Evolutionary conservation across 1,140 invertebrate genomes (phyloP).

Genomic region (Batillaria attramentaria): DNA sequence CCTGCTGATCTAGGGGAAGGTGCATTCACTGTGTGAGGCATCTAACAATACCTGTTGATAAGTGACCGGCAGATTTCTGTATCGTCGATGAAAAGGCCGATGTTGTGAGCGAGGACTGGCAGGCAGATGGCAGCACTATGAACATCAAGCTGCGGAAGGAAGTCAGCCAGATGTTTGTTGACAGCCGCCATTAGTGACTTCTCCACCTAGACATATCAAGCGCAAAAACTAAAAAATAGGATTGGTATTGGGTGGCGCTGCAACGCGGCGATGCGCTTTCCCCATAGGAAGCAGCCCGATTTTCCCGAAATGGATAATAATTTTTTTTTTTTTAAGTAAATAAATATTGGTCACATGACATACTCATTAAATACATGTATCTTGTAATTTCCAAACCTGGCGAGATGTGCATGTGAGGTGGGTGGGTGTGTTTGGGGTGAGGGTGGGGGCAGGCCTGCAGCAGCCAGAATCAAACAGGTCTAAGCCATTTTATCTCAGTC

Average conservation of each 20-base stretch:
- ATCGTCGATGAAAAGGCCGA: constrained; percentile 47
- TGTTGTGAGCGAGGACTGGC: constrained; percentile 50
- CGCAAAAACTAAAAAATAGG: background rate
- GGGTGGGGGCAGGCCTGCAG: no score
- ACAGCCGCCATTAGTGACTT: constrained; percentile 5
- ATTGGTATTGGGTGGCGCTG: no score
- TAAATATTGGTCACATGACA: no score
- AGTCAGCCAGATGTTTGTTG: constrained; percentile 22
- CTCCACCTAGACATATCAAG: constrained; percentile 17
- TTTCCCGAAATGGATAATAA: no score
- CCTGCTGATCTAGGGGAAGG: background rate
- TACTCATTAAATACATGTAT: no score
- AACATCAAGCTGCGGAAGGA: background rate
- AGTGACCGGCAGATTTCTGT: constrained; percentile 45
- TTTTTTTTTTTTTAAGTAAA: constrained; percentile 5
- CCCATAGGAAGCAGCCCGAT: no score
- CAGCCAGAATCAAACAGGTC: no score
- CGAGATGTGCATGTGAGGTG: no score
- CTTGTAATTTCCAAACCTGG: no score
- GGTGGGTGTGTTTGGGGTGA: no score
- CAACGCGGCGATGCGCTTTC: no score
- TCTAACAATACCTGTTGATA: constrained; percentile 52
- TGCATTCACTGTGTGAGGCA: background rate
- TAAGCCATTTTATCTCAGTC: no score
- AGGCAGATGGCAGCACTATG: constrained; percentile 26